Evolutionary conservation across 2,113 vertebrate genomes (phyloP).

Genomic region (Malurus elegans): DNA sequence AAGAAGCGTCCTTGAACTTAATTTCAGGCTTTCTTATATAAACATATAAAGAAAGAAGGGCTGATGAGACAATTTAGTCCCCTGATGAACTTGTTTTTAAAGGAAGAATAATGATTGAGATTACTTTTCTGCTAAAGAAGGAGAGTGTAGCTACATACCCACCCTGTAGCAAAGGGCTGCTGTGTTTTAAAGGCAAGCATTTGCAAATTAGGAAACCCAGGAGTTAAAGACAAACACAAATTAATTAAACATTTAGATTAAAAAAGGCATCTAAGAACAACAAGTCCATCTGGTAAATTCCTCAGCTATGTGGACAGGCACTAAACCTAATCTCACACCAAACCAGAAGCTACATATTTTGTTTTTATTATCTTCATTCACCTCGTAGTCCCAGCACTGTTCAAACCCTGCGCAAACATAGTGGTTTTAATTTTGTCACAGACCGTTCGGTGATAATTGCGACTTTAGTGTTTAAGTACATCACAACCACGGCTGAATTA

Average conservation of each 20-base stretch:
- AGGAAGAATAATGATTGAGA: neutral
- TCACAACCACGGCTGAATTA: neutral
- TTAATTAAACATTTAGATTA: neutral
- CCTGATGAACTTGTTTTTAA: neutral
- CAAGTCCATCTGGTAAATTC: neutral
- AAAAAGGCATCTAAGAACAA: neutral
- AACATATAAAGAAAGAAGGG: conserved; percentile 12
- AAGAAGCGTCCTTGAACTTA: conserved; percentile 29
- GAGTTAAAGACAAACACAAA: neutral
- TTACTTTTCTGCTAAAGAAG: neutral
- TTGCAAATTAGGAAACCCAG: neutral
- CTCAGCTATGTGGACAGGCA: neutral
- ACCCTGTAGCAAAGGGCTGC: neutral
- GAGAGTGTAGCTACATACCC: neutral
- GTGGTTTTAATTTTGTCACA: neutral
- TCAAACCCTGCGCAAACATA: neutral
- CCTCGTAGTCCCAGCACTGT: neutral
- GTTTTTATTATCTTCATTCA: neutral
- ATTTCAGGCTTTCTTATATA: conserved; percentile 36
- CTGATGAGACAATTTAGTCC: neutral
- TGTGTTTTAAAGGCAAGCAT: neutral
- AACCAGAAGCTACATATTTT: neutral
- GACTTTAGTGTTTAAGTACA: neutral
- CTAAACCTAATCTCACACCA: neutral
- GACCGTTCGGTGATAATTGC: neutral